Conservation (phyloP, 2,797 vertebrate species). For the Hoplostethus atlanticus region DNA sequence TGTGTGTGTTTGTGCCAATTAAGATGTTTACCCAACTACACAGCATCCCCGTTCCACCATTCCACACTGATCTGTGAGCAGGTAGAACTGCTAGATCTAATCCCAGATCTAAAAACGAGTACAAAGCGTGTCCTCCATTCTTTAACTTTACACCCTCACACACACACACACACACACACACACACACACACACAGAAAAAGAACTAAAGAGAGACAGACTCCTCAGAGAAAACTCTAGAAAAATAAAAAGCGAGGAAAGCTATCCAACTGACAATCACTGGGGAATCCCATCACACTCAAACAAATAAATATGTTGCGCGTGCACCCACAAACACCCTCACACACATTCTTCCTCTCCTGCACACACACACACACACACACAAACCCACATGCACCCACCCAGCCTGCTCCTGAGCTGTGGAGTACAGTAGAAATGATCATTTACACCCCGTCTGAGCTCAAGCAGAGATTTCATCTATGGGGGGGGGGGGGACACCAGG, state of each 20-base stretch:
- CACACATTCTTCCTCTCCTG: conserved; percentile 7
- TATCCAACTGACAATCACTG: conserved; percentile 64
- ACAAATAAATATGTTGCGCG: conserved; percentile 68
- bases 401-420: conserved; percentile 15
- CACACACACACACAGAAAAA: conserved; percentile 16
- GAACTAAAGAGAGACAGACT: conserved; percentile 25
- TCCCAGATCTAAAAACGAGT: conserved; percentile 26
- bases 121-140: conserved; percentile 17
- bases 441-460: conserved; percentile 61
- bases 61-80: conserved; percentile 48
- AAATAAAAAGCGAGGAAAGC: conserved; percentile 61
- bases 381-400: conserved; percentile 2
- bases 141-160: conserved; percentile 2
- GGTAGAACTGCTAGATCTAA: conserved; percentile 22
- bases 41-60: conserved; percentile 12
- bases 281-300: conserved; percentile 71
- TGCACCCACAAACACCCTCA: conserved; percentile 45
- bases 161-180: conserved; percentile 27
- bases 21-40: conserved; percentile 51
- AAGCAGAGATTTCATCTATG: conserved; percentile 66
- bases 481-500: conserved; percentile 59
- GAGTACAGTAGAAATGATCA: conserved; percentile 51
- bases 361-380: conserved; percentile 20
- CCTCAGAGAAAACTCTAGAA: conserved; percentile 64
- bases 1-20: conserved; percentile 44